These are phyloP conservation scores for Macrophya annulata DNA, from an alignment of 2,888 invertebrate species.

Conservation along the genomic window DNA sequence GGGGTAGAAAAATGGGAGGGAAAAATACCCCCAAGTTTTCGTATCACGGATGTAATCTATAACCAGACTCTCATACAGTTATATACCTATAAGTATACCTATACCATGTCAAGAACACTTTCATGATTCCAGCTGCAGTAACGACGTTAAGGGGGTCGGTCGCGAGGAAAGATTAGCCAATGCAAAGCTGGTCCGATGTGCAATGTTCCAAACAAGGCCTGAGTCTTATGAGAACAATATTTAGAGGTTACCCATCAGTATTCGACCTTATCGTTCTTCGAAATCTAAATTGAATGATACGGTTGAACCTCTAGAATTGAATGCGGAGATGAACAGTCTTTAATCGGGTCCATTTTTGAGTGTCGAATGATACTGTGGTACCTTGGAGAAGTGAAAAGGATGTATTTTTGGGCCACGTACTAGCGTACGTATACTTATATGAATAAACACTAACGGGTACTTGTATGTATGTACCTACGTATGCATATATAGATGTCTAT, in stretches of 20 bases:
- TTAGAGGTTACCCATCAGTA: background rate
- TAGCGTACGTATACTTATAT: background rate
- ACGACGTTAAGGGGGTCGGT: background rate
- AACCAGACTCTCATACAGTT: background rate
- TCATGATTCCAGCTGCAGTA: background rate
- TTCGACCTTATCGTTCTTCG: background rate
- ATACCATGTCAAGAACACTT: background rate
- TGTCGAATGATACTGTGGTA: background rate
- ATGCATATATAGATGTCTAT: background rate
- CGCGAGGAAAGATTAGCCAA: background rate
- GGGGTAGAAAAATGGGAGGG: conserved; percentile 13
- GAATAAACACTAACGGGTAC: background rate
- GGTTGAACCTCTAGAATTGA: background rate
- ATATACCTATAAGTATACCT: background rate
- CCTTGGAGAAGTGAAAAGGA: background rate
- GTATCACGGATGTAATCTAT: background rate
- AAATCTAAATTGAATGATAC: too few species aligned
- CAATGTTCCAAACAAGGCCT: background rate
- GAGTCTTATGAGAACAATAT: background rate
- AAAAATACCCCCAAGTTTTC: background rate
- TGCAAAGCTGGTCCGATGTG: background rate
- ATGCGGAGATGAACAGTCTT: background rate
- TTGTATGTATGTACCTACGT: too few species aligned
- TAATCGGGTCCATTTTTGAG: background rate
- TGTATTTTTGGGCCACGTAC: background rate